Evolutionary conservation across 2,888 invertebrate genomes (phyloP).

Genomic region (Congeria kusceri): DNA sequence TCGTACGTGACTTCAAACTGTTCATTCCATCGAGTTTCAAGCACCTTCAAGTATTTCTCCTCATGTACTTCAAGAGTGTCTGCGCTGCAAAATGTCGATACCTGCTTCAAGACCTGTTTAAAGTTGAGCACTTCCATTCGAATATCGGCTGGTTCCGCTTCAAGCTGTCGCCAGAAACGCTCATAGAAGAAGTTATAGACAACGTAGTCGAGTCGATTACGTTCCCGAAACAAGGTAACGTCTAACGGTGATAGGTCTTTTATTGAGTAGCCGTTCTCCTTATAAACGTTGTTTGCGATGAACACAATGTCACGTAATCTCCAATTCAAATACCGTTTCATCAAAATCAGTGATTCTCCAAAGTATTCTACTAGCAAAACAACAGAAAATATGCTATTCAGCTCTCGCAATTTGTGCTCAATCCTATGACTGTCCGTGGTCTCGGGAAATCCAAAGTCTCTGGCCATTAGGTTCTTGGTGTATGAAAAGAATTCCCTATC

Average conservation of each 20-base stretch:
- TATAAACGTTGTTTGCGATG: constrained; percentile 49
- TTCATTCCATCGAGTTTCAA: constrained; percentile 37
- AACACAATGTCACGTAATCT: constrained; percentile 48
- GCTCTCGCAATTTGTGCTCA: constrained; percentile 16
- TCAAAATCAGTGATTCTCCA: constrained; percentile 58
- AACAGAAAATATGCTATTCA: constrained; percentile 42
- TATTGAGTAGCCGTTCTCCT: constrained; percentile 3
- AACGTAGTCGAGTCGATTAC: constrained; percentile 51
- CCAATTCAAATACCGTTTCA: constrained; percentile 59
- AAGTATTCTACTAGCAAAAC: constrained; percentile 59
- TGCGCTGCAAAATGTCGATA: constrained; percentile 37
- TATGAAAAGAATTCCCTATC: constrained; percentile 47
- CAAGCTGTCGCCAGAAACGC: constrained; percentile 47
- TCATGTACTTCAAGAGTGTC: not conserved
- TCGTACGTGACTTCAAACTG: constrained; percentile 4
- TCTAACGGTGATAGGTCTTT: constrained; percentile 37
- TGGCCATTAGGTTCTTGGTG: constrained; percentile 58
- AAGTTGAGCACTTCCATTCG: constrained; percentile 47
- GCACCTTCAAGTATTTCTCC: not conserved
- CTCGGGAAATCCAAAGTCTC: constrained; percentile 56
- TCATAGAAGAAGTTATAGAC: constrained; percentile 45
- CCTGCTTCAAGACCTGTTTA: constrained; percentile 27
- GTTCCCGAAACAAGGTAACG: constrained; percentile 34
- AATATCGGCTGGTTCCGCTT: constrained; percentile 35
- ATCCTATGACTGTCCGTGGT: constrained; percentile 4